Evolutionary conservation across 2,888 invertebrate genomes (phyloP).

Genomic region (Glaucopsyche alexis): DNA sequence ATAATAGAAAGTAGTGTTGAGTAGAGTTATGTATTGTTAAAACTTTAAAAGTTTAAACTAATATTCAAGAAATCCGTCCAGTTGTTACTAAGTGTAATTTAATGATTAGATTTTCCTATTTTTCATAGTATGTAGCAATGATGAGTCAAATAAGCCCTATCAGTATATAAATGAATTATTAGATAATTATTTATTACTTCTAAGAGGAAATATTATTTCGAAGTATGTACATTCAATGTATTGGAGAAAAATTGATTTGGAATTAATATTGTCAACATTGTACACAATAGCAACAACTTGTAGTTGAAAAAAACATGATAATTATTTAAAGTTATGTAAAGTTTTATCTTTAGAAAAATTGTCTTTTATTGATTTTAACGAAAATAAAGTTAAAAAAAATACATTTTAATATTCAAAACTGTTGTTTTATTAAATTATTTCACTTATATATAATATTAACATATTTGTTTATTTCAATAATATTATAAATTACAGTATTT

Average conservation of each 20-base stretch:
- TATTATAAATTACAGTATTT: neutral
- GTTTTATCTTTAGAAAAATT: neutral
- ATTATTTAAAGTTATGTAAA: neutral
- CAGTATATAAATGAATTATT: slow-evolving; percentile 7
- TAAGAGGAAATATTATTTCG: neutral
- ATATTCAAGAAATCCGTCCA: slow-evolving; percentile 22
- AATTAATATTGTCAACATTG: no score
- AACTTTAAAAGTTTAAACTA: neutral
- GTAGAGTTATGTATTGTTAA: slow-evolving; percentile 1
- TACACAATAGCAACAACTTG: neutral
- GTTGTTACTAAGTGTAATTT: slow-evolving; percentile 7
- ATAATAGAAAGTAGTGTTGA: neutral
- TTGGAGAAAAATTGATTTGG: neutral
- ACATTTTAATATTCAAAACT: neutral
- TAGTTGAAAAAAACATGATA: slow-evolving; percentile 7
- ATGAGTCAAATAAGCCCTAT: slow-evolving; percentile 12
- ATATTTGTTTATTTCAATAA: neutral
- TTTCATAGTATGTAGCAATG: neutral
- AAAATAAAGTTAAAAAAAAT: slow-evolving; percentile 11
- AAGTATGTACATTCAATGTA: slow-evolving; percentile 16
- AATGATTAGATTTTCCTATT: neutral
- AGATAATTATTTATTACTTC: slow-evolving; percentile 15
- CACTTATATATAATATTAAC: neutral
- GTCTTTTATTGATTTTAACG: neutral
- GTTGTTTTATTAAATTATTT: slow-evolving; percentile 3